A percentile compares a stretch with the other conserved stretches of the same genome.
phyloP scores from a whole-genome alignment of 2,888 invertebrate genomes.

The Cerastis leucographa region DNA sequence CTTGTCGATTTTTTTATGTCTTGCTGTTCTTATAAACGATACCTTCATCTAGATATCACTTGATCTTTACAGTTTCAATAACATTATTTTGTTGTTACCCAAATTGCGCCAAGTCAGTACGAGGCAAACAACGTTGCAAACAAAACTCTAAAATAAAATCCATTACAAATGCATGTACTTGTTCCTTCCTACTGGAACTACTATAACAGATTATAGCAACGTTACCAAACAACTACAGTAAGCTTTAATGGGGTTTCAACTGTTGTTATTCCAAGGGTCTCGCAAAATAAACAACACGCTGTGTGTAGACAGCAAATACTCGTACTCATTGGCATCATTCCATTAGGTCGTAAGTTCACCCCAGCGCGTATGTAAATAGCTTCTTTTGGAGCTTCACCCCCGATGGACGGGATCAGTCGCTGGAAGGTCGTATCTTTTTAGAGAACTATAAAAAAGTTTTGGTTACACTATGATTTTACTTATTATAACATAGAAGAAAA shows the following conservation, averaged over 20 bases:
- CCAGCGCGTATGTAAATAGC: constrained; percentile 59
- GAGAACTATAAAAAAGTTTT: constrained; percentile 23
- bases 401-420: constrained; percentile 42
- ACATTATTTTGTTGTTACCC: not conserved
- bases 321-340: constrained; percentile 60
- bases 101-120: too few relatives aligned
- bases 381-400: constrained; percentile 44
- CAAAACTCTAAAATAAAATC: constrained; percentile 14
- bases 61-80: not conserved
- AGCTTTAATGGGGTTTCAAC: constrained; percentile 52
- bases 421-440: constrained; percentile 42
- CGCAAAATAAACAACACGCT: constrained; percentile 58
- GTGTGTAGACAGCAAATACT: constrained; percentile 61
- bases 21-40: not conserved
- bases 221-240: constrained; percentile 52
- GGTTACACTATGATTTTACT: constrained; percentile 1
- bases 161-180: constrained; percentile 5
- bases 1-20: not conserved
- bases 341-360: constrained; percentile 63
- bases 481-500: not conserved
- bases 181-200: constrained; percentile 8
- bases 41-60: not conserved
- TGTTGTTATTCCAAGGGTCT: constrained; percentile 56
- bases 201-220: constrained; percentile 42
- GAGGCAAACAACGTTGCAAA: constrained; percentile 13